These are phyloP conservation scores for Hybognathus amarus DNA, from an alignment of 2,797 vertebrate genomes.

Conservation along the genomic window DNA sequence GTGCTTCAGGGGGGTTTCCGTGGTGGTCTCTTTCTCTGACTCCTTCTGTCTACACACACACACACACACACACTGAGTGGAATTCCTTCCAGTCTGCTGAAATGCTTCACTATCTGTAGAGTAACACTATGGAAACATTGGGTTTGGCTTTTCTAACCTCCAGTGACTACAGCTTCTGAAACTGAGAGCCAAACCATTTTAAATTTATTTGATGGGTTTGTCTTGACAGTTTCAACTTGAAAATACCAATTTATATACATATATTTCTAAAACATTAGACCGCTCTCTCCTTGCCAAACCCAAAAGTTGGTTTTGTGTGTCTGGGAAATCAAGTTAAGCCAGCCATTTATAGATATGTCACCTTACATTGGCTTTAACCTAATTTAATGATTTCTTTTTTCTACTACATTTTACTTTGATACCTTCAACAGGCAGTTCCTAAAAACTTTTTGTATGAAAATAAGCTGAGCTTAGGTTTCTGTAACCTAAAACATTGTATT, in stretches of 20 bases:
- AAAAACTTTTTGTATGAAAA: background rate
- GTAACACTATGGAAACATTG: conserved; percentile 25
- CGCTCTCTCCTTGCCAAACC: conserved; percentile 53
- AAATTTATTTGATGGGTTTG: conserved; percentile 36
- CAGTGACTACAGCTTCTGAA: conserved; percentile 15
- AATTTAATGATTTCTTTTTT: background rate
- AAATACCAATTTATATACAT: conserved; percentile 25
- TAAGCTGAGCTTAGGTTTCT: background rate
- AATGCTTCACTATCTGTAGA: conserved; percentile 30
- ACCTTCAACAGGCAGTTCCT: background rate
- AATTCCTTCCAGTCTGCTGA: conserved; percentile 37
- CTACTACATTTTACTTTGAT: background rate
- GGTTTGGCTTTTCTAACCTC: conserved; percentile 28
- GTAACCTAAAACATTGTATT: background rate
- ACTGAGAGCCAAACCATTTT: conserved; percentile 12
- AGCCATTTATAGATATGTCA: conserved; percentile 62
- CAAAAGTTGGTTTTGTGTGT: conserved; percentile 51
- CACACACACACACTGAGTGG: conserved; percentile 6
- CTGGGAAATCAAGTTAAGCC: conserved; percentile 58
- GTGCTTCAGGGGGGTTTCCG: conserved; percentile 21
- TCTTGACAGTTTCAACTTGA: conserved; percentile 38
- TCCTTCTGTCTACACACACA: background rate
- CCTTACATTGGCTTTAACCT: conserved; percentile 55
- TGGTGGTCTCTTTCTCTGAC: conserved; percentile 6
- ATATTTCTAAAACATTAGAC: conserved; percentile 54